Conservation (phyloP, 2,797 vertebrate species). For the Enteromius anoplus region DNA sequence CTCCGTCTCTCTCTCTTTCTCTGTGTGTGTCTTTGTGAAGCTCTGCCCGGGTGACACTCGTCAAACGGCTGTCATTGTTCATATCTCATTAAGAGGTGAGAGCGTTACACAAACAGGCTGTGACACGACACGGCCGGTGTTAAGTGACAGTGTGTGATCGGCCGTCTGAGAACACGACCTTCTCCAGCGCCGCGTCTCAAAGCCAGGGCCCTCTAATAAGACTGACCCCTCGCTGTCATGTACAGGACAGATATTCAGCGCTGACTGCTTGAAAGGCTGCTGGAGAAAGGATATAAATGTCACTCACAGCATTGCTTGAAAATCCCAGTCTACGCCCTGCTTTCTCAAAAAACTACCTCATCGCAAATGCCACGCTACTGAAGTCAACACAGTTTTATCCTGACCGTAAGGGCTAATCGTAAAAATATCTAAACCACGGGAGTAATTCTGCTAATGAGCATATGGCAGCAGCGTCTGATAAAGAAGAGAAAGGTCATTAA, state of each 20-base stretch:
- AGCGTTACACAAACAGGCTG: slow-evolving; percentile 50
- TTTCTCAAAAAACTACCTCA: neutral
- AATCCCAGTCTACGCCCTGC: neutral
- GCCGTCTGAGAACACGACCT: slow-evolving; percentile 48
- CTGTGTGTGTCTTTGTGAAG: slow-evolving; percentile 5
- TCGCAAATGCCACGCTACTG: neutral
- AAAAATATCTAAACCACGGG: slow-evolving; percentile 28
- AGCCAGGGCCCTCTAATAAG: slow-evolving; percentile 54
- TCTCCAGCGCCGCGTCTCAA: slow-evolving; percentile 20
- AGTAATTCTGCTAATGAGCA: slow-evolving; percentile 32
- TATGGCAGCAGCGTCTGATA: slow-evolving; percentile 52
- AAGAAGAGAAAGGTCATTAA: slow-evolving; percentile 54
- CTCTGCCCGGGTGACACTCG: slow-evolving; percentile 44
- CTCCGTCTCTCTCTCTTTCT: neutral
- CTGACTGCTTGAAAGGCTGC: neutral
- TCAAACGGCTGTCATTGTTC: slow-evolving; percentile 58
- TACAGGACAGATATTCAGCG: slow-evolving; percentile 28
- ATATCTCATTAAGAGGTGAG: slow-evolving; percentile 52
- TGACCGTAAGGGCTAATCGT: neutral
- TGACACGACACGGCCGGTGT: slow-evolving; percentile 58
- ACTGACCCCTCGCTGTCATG: slow-evolving; percentile 57
- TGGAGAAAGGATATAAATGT: slow-evolving; percentile 17
- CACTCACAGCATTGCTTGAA: slow-evolving; percentile 39
- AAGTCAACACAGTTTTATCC: neutral
- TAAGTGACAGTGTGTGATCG: slow-evolving; percentile 53